Evolutionary conservation across 2,888 invertebrate genomes (phyloP).

Genomic region (Phasia obesa): DNA sequence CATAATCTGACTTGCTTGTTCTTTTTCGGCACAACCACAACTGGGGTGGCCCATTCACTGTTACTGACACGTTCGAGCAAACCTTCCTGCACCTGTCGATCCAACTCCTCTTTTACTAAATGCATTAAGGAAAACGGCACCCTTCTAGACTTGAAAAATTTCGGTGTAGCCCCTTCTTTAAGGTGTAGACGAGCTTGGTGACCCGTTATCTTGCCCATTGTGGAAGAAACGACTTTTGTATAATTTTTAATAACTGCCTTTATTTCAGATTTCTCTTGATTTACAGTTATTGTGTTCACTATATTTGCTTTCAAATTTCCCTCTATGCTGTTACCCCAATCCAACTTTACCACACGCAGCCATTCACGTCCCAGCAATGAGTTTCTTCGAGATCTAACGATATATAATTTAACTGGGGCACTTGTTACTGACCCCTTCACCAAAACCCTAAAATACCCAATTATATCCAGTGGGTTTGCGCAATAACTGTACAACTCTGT

Average conservation of each 20-base stretch:
- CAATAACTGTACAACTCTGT: not conserved
- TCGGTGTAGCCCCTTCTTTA: not conserved
- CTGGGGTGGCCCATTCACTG: not conserved
- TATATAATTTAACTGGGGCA: not conserved
- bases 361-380: not conserved
- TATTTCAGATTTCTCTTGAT: no score
- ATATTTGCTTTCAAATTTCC: not conserved
- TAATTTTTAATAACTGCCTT: no score
- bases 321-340: not conserved
- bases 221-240: not conserved
- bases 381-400: not conserved
- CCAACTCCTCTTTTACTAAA: not conserved
- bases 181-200: constrained; percentile 6
- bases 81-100: not conserved
- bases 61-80: not conserved
- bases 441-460: not conserved
- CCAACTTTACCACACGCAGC: not conserved
- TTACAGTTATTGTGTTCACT: no score
- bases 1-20: no score
- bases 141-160: constrained; percentile 6
- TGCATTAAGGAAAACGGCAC: not conserved
- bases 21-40: not conserved
- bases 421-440: not conserved
- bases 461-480: no score
- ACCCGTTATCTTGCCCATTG: not conserved